These are phyloP conservation scores for Galbula dea DNA, from an alignment of 2,113 vertebrate species.

Conservation along the genomic window DNA sequence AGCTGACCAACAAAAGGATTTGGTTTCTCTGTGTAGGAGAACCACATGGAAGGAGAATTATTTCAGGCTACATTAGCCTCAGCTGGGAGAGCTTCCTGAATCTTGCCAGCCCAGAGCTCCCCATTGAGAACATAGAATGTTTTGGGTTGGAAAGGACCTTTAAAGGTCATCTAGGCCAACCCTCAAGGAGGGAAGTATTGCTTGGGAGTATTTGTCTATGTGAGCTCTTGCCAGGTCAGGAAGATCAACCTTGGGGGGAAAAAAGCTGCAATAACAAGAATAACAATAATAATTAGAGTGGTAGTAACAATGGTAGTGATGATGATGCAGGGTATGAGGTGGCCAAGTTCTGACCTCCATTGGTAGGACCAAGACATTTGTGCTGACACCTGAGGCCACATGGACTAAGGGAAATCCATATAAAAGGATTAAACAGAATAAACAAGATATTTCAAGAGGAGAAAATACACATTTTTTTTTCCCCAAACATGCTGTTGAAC, in stretches of 20 bases:
- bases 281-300: too few species aligned
- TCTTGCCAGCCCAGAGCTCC: not conserved
- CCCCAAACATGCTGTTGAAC: not conserved
- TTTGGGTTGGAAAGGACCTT: too few species aligned
- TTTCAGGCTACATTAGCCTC: not conserved
- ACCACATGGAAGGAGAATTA: not conserved
- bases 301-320: too few species aligned
- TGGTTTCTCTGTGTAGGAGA: conserved; percentile 10
- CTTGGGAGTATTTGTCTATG: not conserved
- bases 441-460: not conserved
- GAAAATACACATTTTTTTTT: not conserved
- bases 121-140: too few species aligned
- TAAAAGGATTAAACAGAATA: not conserved
- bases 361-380: not conserved
- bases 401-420: not conserved
- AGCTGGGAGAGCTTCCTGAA: not conserved
- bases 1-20: not conserved
- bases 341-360: not conserved
- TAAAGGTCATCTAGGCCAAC: too few species aligned
- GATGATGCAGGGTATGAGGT: too few species aligned
- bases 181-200: not conserved
- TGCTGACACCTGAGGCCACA: not conserved
- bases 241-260: not conserved
- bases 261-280: not conserved
- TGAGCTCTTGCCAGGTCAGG: not conserved